These are phyloP conservation scores for Coptodon bakossiorum DNA, from an alignment of 2,113 vertebrate species.

Conservation along the genomic window DNA sequence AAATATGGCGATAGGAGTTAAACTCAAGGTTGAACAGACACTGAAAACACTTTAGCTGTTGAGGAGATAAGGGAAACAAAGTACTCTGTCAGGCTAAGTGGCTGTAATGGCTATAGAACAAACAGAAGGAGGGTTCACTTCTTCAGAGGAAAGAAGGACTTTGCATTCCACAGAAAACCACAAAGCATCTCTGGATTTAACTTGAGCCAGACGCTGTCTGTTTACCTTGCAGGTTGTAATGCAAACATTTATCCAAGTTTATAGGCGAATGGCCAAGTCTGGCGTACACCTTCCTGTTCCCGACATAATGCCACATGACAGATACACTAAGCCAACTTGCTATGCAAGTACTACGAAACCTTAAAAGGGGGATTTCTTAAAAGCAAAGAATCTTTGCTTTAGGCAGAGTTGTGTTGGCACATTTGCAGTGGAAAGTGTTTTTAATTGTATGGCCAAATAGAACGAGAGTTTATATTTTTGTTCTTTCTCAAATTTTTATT, in stretches of 20 bases:
- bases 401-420: not conserved
- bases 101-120: constrained; percentile 58
- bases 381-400: not conserved
- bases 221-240: constrained; percentile 44
- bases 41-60: constrained; percentile 43
- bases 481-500: not conserved
- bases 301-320: constrained; percentile 29
- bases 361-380: not conserved
- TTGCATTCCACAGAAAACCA: constrained; percentile 49
- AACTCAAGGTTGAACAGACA: constrained; percentile 42
- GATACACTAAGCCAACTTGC: not conserved
- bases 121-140: constrained; percentile 31
- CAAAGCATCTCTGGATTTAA: constrained; percentile 35
- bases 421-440: not conserved
- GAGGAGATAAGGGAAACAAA: constrained; percentile 58
- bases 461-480: not conserved
- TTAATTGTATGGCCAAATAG: not conserved
- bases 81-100: constrained; percentile 58
- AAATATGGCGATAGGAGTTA: constrained; percentile 47
- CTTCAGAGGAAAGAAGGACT: constrained; percentile 25
- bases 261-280: constrained; percentile 3
- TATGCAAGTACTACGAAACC: not conserved
- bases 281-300: not conserved
- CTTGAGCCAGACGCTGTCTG: constrained; percentile 41
- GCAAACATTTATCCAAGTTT: constrained; percentile 46